Conservation (phyloP, 2,888 invertebrate genomes). For the Seira musarum region DNA sequence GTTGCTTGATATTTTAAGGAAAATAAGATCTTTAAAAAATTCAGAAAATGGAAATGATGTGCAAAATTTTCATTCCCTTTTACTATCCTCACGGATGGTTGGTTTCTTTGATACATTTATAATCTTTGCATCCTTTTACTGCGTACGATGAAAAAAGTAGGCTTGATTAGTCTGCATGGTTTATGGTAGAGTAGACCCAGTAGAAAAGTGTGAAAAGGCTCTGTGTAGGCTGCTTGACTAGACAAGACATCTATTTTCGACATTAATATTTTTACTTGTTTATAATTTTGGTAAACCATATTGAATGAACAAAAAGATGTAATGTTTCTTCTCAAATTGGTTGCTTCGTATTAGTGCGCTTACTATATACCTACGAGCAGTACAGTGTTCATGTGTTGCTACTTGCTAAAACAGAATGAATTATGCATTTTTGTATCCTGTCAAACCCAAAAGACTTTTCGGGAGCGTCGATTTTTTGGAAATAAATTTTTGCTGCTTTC, state of each 20-base stretch:
- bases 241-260: conserved; percentile 56
- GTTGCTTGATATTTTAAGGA: conserved; percentile 13
- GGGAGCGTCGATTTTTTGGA: conserved; percentile 23
- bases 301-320: conserved; percentile 33
- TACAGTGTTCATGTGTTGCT: too few relatives aligned
- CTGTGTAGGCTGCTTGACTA: conserved; percentile 53
- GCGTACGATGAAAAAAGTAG: background rate
- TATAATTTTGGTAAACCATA: conserved; percentile 53
- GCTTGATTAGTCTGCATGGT: conserved; percentile 31
- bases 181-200: conserved; percentile 26
- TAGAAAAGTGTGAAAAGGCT: conserved; percentile 23
- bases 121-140: background rate
- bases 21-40: background rate
- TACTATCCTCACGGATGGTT: conserved; percentile 22
- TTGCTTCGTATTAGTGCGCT: conserved; percentile 47
- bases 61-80: conserved; percentile 31
- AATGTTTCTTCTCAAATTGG: conserved; percentile 51
- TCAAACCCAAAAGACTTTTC: background rate
- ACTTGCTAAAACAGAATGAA: conserved; percentile 22
- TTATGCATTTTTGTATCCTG: conserved; percentile 16
- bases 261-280: conserved; percentile 58
- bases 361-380: too few relatives aligned
- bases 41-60: conserved; percentile 23
- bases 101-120: conserved; percentile 18
- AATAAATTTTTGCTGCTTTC: conserved; percentile 27